Percentiles rank a stretch among this genome's conserved stretches.
Evolutionary conservation across 30 jellyfish, hydroid and myxozoan genomes (phyloP).

Genomic region (Hydractinia symbiolongicarpus): DNA sequence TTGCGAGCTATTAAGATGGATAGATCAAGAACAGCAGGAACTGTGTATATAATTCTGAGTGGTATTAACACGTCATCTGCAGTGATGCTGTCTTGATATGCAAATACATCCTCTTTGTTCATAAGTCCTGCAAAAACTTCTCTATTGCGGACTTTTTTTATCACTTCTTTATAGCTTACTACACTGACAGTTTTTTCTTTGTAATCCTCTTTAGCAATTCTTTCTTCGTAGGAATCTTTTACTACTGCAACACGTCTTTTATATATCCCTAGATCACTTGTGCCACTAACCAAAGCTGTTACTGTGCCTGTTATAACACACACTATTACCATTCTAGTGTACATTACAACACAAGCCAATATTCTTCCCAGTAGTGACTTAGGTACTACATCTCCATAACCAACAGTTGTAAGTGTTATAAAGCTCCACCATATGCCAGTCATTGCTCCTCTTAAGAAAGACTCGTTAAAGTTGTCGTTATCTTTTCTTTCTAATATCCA

Average conservation of each 20-base stretch:
- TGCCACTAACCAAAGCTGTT: background rate
- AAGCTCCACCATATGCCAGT: conserved; percentile 13
- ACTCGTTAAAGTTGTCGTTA: background rate
- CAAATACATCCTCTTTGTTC: background rate
- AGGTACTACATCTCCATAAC: conserved; percentile 10
- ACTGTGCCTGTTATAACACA: conserved; percentile 9
- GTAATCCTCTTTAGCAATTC: background rate
- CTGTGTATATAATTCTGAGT: background rate
- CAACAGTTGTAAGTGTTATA: conserved; percentile 1
- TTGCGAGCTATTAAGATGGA: background rate
- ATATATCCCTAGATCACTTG: conserved; percentile 1
- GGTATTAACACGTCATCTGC: background rate
- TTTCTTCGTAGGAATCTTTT: background rate
- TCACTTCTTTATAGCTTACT: background rate
- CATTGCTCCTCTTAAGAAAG: background rate
- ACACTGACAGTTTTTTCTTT: background rate
- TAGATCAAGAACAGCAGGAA: background rate
- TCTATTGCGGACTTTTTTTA: background rate
- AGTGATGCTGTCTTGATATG: background rate
- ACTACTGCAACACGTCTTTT: background rate
- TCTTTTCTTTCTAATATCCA: conserved; percentile 1
- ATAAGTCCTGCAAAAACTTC: conserved; percentile 11
- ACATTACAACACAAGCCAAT: background rate
- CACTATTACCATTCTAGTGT: background rate
- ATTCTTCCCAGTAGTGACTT: background rate